Evolutionary conservation across 2,888 invertebrate species (phyloP).

Genomic region (Hirudinaria manillensis): DNA sequence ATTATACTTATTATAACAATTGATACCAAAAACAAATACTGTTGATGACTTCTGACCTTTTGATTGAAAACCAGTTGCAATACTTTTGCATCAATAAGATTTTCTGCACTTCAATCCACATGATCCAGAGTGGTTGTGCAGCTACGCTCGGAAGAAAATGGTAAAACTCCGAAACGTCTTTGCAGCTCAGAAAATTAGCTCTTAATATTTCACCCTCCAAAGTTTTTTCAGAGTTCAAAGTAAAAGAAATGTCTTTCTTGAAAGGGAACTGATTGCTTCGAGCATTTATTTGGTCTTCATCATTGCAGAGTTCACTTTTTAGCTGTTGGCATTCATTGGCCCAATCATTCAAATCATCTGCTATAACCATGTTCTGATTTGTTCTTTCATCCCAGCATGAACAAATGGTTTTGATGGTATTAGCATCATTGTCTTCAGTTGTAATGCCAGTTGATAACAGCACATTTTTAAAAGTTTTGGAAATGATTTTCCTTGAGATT

Average conservation of each 20-base stretch:
- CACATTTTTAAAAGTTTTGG: not conserved
- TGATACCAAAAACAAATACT: no score
- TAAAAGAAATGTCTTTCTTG: not conserved
- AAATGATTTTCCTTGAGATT: not conserved
- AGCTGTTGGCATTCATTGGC: not conserved
- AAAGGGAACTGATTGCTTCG: not conserved
- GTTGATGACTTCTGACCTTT: no score
- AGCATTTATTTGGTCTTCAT: not conserved
- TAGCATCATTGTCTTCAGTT: not conserved
- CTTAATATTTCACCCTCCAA: not conserved
- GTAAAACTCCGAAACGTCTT: not conserved
- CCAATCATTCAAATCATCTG: not conserved
- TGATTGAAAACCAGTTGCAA: no score
- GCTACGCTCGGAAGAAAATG: not conserved
- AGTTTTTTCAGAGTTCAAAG: not conserved
- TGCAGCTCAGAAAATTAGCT: not conserved
- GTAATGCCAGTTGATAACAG: not conserved
- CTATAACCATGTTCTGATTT: no score
- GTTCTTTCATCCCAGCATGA: no score
- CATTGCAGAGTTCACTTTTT: not conserved
- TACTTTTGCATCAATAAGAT: no score
- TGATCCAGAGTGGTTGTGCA: not conserved
- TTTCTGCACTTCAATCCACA: conserved; percentile 9
- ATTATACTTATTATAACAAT: no score
- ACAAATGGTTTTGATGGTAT: not conserved